Conservation (phyloP, 2,113 vertebrate genomes). For the Ploceus nigricollis region DNA sequence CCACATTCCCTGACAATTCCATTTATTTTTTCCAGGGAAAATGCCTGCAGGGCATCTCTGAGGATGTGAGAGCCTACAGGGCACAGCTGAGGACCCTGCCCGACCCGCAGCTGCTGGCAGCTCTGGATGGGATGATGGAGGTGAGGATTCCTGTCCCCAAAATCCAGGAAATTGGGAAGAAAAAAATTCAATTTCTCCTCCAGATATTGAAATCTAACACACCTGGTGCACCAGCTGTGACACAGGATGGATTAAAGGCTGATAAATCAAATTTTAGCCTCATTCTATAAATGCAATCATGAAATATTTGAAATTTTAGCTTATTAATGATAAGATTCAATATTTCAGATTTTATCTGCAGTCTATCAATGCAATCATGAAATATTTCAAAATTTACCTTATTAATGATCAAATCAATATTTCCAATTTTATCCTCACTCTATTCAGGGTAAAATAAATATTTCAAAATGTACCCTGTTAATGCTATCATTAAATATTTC, state of each 20-base stretch:
- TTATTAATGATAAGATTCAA: too few species aligned
- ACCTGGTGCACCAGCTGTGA: accelerated
- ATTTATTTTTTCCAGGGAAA: not conserved
- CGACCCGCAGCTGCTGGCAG: constrained; percentile 22
- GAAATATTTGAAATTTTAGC: not conserved
- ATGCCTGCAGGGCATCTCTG: constrained; percentile 70
- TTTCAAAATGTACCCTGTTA: not conserved
- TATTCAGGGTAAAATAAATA: not conserved
- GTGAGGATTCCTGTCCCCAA: not conserved
- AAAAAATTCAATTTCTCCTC: not conserved
- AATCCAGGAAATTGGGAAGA: accelerated
- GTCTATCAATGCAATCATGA: too few species aligned
- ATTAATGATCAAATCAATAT: not conserved
- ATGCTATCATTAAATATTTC: too few species aligned
- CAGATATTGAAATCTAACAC: not conserved
- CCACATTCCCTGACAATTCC: not conserved
- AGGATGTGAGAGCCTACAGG: constrained; percentile 65
- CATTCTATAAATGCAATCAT: too few species aligned
- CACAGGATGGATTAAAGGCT: too few species aligned
- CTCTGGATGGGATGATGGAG: constrained; percentile 57
- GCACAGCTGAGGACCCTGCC: constrained; percentile 35
- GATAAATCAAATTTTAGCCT: not conserved
- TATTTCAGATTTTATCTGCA: not conserved
- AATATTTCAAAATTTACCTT: not conserved
- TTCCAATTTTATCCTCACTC: not conserved